Percentiles rank a stretch among this genome's conserved stretches.
Conservation (phyloP, 1,140 invertebrate species). For the Hyphantria cunea region DNA sequence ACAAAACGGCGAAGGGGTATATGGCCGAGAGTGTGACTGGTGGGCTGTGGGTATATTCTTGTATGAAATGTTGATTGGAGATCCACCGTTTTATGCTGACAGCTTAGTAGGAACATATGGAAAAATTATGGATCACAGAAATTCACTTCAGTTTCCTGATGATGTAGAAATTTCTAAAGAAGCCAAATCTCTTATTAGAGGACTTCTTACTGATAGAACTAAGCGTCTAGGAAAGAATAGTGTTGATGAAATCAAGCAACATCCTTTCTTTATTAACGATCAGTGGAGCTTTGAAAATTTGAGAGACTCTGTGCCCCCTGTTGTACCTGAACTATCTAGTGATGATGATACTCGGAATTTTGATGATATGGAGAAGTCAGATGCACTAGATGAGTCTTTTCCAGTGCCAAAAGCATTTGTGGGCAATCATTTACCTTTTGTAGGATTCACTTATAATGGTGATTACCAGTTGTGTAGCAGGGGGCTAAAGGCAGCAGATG, state of each 20-base stretch:
- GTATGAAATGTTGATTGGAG: constrained; percentile 99
- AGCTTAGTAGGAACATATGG: constrained; percentile 98
- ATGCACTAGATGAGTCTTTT: constrained; percentile 94
- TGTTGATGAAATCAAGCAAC: constrained; percentile 96
- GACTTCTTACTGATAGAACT: constrained; percentile 96
- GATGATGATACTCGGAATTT: constrained; percentile 99
- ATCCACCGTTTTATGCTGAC: constrained; percentile 99
- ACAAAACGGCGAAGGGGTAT: constrained; percentile 97
- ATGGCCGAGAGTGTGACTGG: constrained; percentile 99
- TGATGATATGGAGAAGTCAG: constrained; percentile 97
- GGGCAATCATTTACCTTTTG: constrained; percentile 99
- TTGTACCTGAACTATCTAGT: constrained; percentile 96
- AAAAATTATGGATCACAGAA: constrained; percentile 99
- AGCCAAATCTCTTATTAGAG: constrained; percentile 96
- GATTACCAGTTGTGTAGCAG: constrained; percentile 88
- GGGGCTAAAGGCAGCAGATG: constrained; percentile 63
- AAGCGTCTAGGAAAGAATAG: constrained; percentile 96
- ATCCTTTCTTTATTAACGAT: constrained; percentile 98
- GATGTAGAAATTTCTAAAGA: constrained; percentile 96
- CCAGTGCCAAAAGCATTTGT: constrained; percentile 98
- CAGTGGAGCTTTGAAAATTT: constrained; percentile 99
- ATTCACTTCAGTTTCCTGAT: constrained; percentile 96
- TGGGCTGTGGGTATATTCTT: constrained; percentile 99
- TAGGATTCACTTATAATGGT: constrained; percentile 98
- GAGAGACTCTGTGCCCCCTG: constrained; percentile 95